Evolutionary conservation across 2,797 vertebrate species (phyloP).

Genomic region (Myiotriccus ornatus): DNA sequence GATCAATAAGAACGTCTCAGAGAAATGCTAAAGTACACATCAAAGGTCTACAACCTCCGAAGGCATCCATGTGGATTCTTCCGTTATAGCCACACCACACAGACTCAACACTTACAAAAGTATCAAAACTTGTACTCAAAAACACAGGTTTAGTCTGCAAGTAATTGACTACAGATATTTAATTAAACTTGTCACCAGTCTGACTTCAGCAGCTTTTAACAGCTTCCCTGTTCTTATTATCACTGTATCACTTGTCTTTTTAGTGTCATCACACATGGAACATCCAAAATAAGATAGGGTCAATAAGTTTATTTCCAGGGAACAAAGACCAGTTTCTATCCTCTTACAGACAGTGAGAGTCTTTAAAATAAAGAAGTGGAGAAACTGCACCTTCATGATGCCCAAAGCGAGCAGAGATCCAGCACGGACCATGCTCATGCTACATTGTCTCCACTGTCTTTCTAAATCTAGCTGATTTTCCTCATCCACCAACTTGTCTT

Average conservation of each 20-base stretch:
- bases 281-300: not conserved
- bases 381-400: not conserved
- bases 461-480: not conserved
- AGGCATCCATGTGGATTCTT: not conserved
- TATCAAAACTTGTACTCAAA: not conserved
- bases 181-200: not conserved
- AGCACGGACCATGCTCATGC: rapidly evolving
- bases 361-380: not conserved
- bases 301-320: not conserved
- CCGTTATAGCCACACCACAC: not conserved
- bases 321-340: not conserved
- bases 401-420: not conserved
- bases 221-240: not conserved
- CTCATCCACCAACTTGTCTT: not conserved
- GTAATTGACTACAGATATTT: not conserved
- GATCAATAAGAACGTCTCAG: not conserved
- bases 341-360: not conserved
- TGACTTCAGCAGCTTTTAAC: not conserved
- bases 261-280: not conserved
- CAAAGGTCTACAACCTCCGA: not conserved
- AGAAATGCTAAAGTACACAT: not conserved
- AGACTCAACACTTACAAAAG: not conserved
- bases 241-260: not conserved
- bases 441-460: not conserved
- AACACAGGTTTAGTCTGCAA: not conserved